Evolutionary conservation across 1,140 invertebrate species (phyloP).

Genomic region (Procambarus clarkii): DNA sequence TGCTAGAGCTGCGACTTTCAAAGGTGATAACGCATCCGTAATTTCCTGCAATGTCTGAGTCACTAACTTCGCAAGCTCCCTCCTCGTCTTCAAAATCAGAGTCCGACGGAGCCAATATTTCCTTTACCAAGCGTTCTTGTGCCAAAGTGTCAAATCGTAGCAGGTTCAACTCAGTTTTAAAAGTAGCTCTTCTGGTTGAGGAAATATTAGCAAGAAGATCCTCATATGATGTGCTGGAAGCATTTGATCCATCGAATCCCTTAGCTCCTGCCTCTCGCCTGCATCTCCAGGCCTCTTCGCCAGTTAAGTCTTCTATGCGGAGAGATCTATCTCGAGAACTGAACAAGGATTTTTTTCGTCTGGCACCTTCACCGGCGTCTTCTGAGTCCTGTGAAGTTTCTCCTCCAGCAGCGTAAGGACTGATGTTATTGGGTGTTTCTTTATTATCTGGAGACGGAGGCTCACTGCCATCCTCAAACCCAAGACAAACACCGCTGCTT

Average conservation of each 20-base stretch:
- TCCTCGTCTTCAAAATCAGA: conserved; percentile 60
- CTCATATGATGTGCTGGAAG: conserved; percentile 16
- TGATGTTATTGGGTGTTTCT: conserved; percentile 13
- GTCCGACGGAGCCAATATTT: conserved; percentile 61
- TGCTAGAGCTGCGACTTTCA: conserved; percentile 65
- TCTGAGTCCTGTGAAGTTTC: conserved; percentile 49
- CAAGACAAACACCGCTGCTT: conserved; percentile 60
- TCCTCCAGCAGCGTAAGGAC: conserved; percentile 16
- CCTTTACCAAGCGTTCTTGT: conserved; percentile 50
- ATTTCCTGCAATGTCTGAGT: not conserved
- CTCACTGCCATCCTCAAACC: conserved; percentile 40
- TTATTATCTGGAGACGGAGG: conserved; percentile 42
- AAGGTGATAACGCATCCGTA: conserved; percentile 71
- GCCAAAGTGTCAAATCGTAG: conserved; percentile 54
- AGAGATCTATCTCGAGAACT: conserved; percentile 12
- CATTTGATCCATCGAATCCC: not conserved
- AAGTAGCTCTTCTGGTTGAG: conserved; percentile 17
- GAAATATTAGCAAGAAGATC: conserved; percentile 38
- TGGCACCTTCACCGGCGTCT: conserved; percentile 14
- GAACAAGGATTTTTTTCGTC: conserved; percentile 14
- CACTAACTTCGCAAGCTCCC: conserved; percentile 30
- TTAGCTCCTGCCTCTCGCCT: not conserved
- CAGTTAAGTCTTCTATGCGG: conserved; percentile 29
- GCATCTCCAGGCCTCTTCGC: conserved; percentile 28
- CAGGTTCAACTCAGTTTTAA: conserved; percentile 58